Percentiles rank a stretch among this genome's conserved stretches.
These are phyloP conservation scores for Eulemur mongoz DNA, from an alignment of 2,797 vertebrate species.

Conservation along the genomic window DNA sequence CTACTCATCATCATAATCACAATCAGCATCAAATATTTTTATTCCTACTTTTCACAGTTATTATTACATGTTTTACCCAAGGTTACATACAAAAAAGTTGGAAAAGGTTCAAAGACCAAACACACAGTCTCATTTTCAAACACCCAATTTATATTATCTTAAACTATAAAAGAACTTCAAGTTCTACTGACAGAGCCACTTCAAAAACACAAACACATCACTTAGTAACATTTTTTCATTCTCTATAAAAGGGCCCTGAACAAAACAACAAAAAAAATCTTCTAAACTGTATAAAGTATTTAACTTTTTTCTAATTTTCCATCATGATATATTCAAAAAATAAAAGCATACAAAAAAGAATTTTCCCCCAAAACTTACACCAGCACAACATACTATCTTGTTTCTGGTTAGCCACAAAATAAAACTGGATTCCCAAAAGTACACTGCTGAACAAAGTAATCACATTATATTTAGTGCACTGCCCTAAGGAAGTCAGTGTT, in stretches of 20 bases:
- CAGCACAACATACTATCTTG: neutral
- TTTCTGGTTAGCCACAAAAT: constrained; percentile 16
- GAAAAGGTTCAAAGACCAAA: constrained; percentile 46
- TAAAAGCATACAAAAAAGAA: neutral
- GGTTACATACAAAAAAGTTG: neutral
- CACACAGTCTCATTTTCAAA: constrained; percentile 3
- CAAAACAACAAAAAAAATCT: constrained; percentile 1
- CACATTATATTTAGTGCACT: neutral
- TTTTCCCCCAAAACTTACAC: neutral
- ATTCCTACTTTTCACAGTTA: constrained; percentile 32
- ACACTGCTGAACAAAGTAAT: neutral
- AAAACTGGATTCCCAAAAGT: constrained; percentile 7
- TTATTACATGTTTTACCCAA: constrained; percentile 33
- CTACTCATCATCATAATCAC: neutral
- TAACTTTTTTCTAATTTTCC: constrained; percentile 38
- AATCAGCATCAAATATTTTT: neutral
- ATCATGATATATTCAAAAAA: constrained; percentile 16
- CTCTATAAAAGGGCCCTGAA: constrained; percentile 18
- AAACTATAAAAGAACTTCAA: constrained; percentile 43
- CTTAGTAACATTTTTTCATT: constrained; percentile 40
- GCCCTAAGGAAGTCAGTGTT: neutral
- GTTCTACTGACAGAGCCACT: constrained; percentile 1
- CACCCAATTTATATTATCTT: neutral
- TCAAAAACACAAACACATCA: constrained; percentile 3
- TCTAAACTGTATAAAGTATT: constrained; percentile 18